Percentiles rank a stretch among this genome's conserved stretches.
Evolutionary conservation across 2,113 vertebrate species (phyloP).

Genomic region (Gyps fulvus): DNA sequence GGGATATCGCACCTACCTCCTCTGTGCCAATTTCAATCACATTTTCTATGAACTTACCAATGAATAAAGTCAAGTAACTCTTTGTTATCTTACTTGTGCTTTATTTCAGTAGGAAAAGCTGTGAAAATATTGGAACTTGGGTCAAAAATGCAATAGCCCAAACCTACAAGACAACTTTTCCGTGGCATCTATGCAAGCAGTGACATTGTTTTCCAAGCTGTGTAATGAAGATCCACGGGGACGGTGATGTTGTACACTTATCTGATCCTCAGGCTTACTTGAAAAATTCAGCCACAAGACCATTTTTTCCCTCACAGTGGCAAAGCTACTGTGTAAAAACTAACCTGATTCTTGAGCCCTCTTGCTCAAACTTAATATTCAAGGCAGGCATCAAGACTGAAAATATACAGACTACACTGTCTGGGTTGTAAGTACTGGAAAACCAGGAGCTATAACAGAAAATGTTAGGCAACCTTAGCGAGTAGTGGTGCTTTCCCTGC

Average conservation of each 20-base stretch:
- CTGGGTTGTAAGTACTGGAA: background rate
- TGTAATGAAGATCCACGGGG: background rate
- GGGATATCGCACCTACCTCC: background rate
- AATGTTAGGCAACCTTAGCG: background rate
- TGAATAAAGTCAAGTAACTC: background rate
- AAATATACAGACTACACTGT: background rate
- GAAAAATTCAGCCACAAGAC: background rate
- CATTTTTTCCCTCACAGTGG: background rate
- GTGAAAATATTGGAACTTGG: background rate
- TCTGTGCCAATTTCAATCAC: background rate
- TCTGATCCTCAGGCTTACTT: background rate
- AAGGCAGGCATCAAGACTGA: background rate
- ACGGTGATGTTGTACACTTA: rapidly evolving
- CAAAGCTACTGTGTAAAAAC: background rate
- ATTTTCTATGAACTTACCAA: background rate
- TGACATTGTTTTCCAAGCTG: background rate
- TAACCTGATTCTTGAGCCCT: background rate
- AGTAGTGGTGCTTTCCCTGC: background rate
- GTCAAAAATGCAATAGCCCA: background rate
- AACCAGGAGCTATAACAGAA: background rate
- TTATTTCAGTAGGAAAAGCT: background rate
- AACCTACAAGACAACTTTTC: background rate
- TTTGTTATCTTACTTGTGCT: background rate
- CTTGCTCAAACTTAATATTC: background rate
- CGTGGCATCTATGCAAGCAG: rapidly evolving